Evolutionary conservation across 2,888 invertebrate genomes (phyloP).

Genomic region (Xylota segnis): DNA sequence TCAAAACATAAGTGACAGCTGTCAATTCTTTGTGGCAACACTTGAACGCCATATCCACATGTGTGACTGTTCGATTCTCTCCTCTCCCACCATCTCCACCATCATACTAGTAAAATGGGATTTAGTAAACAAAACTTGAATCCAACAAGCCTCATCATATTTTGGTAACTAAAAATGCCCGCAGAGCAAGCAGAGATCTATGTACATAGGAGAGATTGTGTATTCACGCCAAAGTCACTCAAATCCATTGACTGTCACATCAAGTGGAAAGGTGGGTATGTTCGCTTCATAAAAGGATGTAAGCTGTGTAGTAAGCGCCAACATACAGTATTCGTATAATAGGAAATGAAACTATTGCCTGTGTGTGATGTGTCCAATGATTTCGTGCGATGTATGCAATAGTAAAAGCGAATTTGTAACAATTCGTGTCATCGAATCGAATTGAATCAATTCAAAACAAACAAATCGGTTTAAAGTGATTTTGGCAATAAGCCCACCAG

Average conservation of each 20-base stretch:
- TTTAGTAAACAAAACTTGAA: conserved; percentile 34
- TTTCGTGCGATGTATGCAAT: conserved; percentile 25
- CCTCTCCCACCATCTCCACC: not conserved
- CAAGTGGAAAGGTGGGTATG: conserved; percentile 48
- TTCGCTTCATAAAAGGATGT: conserved; percentile 50
- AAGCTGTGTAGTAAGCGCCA: conserved; percentile 40
- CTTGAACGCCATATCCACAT: conserved; percentile 25
- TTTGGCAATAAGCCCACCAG: conserved; percentile 29
- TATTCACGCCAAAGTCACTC: conserved; percentile 41
- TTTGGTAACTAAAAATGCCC: conserved; percentile 30
- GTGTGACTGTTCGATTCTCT: not conserved
- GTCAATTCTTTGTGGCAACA: conserved; percentile 33
- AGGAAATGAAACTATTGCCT: conserved; percentile 32
- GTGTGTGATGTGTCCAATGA: conserved; percentile 41
- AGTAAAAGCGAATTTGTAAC: conserved; percentile 25
- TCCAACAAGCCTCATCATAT: conserved; percentile 36
- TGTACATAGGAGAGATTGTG: conserved; percentile 17
- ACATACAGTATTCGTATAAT: not conserved
- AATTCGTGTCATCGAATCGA: conserved; percentile 36
- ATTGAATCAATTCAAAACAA: conserved; percentile 51
- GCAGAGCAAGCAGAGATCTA: not conserved
- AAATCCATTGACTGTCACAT: conserved; percentile 65
- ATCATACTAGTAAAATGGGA: not conserved
- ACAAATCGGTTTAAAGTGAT: conserved; percentile 44
- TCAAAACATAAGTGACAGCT: conserved; percentile 46